Percentiles rank a stretch among this genome's conserved stretches.
Conservation (phyloP, 2,888 invertebrate genomes). For the Cenopis cana region DNA sequence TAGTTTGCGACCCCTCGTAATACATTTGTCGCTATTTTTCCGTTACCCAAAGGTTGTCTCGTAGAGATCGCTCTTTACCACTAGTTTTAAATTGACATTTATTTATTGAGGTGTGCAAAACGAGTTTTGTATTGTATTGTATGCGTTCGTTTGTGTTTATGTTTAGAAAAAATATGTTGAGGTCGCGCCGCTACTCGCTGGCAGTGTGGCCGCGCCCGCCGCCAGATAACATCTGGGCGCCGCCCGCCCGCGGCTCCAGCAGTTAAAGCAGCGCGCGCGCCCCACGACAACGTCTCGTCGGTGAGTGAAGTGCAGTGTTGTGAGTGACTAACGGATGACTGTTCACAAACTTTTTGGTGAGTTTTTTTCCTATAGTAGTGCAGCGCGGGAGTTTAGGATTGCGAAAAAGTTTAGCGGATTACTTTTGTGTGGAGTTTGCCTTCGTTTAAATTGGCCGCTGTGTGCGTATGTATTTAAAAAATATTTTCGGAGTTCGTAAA, state of each 20-base stretch:
- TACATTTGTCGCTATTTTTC: no score
- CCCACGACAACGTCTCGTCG: slow-evolving; percentile 57
- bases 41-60: no score
- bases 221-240: slow-evolving; percentile 41
- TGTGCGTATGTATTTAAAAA: background rate
- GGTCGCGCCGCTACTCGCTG: slow-evolving; percentile 11
- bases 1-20: no score
- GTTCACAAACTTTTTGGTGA: slow-evolving; percentile 56
- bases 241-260: slow-evolving; percentile 46
- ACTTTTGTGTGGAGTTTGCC: background rate
- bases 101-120: no score
- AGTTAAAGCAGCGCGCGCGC: slow-evolving; percentile 68
- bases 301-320: slow-evolving; percentile 47
- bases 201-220: slow-evolving; percentile 4
- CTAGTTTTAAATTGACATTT: no score
- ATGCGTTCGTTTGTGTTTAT: no score
- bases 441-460: background rate
- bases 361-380: slow-evolving; percentile 45
- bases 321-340: slow-evolving; percentile 53
- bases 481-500: background rate
- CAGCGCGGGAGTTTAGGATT: background rate
- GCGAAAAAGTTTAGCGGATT: background rate
- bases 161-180: no score
- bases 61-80: no score
- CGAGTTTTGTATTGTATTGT: no score